These are phyloP conservation scores for Danionella dracula DNA, from an alignment of 2,797 vertebrate species.

Conservation along the genomic window DNA sequence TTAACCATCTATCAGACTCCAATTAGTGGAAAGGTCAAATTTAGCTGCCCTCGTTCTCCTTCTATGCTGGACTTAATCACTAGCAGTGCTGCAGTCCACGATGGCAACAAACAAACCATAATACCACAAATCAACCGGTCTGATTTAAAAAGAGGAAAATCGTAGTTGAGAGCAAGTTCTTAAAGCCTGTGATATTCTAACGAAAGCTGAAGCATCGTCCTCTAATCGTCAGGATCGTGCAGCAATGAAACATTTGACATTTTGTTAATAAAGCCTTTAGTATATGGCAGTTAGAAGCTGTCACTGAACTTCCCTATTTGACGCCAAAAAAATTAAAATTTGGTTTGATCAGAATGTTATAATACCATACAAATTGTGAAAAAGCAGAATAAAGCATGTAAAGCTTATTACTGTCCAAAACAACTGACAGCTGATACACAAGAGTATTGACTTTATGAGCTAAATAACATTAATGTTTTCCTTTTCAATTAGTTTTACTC, in stretches of 20 bases:
- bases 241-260: neutral
- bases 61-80: slow-evolving; percentile 60
- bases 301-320: too few species aligned
- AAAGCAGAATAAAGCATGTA: too few species aligned
- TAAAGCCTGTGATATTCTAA: slow-evolving; percentile 38
- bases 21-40: slow-evolving; percentile 73
- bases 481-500: too few species aligned
- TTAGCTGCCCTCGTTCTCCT: slow-evolving; percentile 60
- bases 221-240: neutral
- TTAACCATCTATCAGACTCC: slow-evolving; percentile 62
- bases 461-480: too few species aligned
- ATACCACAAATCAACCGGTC: slow-evolving; percentile 51
- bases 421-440: too few species aligned
- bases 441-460: too few species aligned
- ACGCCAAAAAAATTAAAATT: too few species aligned
- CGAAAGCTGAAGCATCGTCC: slow-evolving; percentile 22
- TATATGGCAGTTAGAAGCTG: too few species aligned
- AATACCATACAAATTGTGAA: too few species aligned
- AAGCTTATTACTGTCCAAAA: too few species aligned
- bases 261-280: too few species aligned
- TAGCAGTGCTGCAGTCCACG: slow-evolving; percentile 50
- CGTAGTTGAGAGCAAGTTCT: slow-evolving; percentile 9
- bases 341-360: too few species aligned
- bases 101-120: slow-evolving; percentile 52
- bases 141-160: slow-evolving; percentile 8